Evolutionary conservation across 2,888 invertebrate genomes (phyloP).

Genomic region (Laothoe populi): DNA sequence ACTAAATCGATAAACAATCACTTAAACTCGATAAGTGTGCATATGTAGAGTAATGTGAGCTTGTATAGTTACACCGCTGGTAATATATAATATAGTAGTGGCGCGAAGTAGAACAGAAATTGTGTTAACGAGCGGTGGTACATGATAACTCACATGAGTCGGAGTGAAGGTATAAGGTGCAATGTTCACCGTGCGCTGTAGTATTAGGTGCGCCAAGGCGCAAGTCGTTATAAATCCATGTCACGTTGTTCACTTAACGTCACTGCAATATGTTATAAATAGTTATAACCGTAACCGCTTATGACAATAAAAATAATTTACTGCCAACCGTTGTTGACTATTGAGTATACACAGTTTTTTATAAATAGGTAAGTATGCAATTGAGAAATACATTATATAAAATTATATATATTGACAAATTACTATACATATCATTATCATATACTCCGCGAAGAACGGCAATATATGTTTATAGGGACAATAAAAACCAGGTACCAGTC

Average conservation of each 20-base stretch:
- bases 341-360: constrained; percentile 3
- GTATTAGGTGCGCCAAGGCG: constrained; percentile 28
- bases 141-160: constrained; percentile 41
- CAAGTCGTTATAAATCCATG: constrained; percentile 45
- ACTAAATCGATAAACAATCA: background rate
- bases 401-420: background rate
- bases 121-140: constrained; percentile 36
- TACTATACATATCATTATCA: background rate
- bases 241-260: constrained; percentile 42
- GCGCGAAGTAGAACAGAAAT: constrained; percentile 39
- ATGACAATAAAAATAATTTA: constrained; percentile 30
- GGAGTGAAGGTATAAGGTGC: constrained; percentile 35
- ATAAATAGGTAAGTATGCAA: background rate
- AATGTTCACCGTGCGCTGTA: constrained; percentile 25
- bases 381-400: background rate
- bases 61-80: constrained; percentile 6
- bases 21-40: constrained; percentile 1
- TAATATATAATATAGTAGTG: constrained; percentile 34
- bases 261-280: constrained; percentile 32
- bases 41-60: background rate
- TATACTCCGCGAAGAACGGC: background rate
- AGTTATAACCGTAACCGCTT: constrained; percentile 29
- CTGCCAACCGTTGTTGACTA: background rate
- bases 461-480: background rate
- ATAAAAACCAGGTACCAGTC: constrained; percentile 58